These are phyloP conservation scores for Orchestes rusci DNA, from an alignment of 2,888 invertebrate species.

Conservation along the genomic window DNA sequence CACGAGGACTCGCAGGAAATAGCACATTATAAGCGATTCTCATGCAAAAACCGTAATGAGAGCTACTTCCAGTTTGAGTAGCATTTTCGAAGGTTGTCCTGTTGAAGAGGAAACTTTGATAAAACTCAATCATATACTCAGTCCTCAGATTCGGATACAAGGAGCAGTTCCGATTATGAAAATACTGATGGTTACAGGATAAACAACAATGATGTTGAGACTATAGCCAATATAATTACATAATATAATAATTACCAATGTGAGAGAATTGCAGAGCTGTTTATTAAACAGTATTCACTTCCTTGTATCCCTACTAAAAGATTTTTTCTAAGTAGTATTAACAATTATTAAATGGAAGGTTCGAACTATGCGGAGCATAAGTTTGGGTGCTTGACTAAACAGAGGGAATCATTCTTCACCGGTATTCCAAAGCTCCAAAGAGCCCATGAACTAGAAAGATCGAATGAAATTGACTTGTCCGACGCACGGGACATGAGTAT, in stretches of 20 bases:
- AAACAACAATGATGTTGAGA: constrained; percentile 43
- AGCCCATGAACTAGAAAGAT: background rate
- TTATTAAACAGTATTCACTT: constrained; percentile 31
- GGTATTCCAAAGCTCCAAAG: background rate
- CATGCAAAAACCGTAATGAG: constrained; percentile 58
- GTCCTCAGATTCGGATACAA: constrained; percentile 24
- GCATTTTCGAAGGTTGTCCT: constrained; percentile 52
- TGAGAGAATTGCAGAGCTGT: constrained; percentile 35
- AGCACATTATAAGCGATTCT: constrained; percentile 57
- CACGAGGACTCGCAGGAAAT: constrained; percentile 45
- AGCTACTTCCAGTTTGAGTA: constrained; percentile 52
- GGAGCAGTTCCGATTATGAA: constrained; percentile 37
- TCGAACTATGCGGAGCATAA: too few relatives aligned
- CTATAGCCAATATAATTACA: constrained; percentile 53
- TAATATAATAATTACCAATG: too few relatives aligned
- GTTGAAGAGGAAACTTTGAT: constrained; percentile 35
- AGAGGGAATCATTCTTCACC: background rate
- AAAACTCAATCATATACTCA: constrained; percentile 26
- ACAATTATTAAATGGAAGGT: constrained; percentile 13
- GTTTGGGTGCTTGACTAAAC: too few relatives aligned
- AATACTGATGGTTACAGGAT: constrained; percentile 45
- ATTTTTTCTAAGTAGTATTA: constrained; percentile 24
- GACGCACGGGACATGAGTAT: too few relatives aligned
- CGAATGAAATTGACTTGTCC: constrained; percentile 2
- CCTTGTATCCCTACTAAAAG: constrained; percentile 29